Conservation (phyloP, 2,797 vertebrate genomes). For the Spinus olivaceus region DNA sequence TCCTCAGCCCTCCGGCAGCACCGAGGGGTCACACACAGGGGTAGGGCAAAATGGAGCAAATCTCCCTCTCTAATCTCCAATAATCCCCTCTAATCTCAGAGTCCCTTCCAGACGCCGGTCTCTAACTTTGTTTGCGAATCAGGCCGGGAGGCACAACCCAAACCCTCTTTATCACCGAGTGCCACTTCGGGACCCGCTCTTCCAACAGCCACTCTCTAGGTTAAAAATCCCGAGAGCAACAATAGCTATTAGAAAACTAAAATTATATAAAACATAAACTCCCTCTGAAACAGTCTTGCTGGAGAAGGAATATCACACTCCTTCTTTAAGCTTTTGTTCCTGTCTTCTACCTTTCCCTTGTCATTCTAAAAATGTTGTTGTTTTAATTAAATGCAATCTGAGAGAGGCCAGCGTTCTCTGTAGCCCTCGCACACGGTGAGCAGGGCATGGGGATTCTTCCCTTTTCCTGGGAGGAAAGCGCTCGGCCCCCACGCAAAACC, state of each 20-base stretch:
- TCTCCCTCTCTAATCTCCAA: constrained; percentile 48
- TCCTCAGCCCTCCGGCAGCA: background rate
- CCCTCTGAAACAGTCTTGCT: background rate
- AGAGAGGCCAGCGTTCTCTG: background rate
- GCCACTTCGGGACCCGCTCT: background rate
- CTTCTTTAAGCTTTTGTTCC: constrained; percentile 11
- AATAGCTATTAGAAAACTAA: background rate
- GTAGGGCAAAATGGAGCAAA: constrained; percentile 28
- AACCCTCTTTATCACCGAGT: background rate
- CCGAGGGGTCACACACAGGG: background rate
- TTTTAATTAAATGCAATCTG: background rate
- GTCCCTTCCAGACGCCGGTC: constrained; percentile 49
- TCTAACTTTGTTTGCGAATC: constrained; percentile 44
- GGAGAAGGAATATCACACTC: background rate
- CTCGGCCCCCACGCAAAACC: background rate
- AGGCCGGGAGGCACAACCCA: background rate
- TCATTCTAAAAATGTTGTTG: background rate
- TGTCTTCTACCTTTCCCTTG: background rate
- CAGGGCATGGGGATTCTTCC: background rate
- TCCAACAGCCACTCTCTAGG: background rate
- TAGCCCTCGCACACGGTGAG: background rate
- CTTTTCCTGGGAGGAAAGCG: background rate
- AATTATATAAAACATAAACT: background rate
- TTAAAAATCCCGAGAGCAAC: background rate
- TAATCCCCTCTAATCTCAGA: constrained; percentile 65